These are phyloP conservation scores for Oligia fasciuncula DNA, from an alignment of 2,888 invertebrate genomes.

Conservation along the genomic window DNA sequence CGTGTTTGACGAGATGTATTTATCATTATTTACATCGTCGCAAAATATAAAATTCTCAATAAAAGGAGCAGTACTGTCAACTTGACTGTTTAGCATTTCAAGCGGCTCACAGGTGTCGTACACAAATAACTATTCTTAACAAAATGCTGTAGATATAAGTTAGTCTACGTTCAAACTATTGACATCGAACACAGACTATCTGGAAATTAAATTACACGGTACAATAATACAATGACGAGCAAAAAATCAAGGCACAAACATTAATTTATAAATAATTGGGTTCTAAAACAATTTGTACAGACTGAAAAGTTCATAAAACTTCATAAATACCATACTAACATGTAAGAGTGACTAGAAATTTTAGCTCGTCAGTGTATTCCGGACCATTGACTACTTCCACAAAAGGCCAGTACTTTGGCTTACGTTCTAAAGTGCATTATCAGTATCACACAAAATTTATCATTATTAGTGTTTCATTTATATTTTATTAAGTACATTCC, in stretches of 20 bases:
- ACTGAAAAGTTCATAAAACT: slow-evolving; percentile 58
- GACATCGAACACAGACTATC: slow-evolving; percentile 66
- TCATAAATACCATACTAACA: slow-evolving; percentile 58
- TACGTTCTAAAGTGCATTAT: slow-evolving; percentile 72
- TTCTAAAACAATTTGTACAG: slow-evolving; percentile 67
- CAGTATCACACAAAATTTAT: slow-evolving; percentile 78
- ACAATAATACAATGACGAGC: slow-evolving; percentile 65
- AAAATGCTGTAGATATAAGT: slow-evolving; percentile 73
- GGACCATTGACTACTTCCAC: slow-evolving; percentile 62
- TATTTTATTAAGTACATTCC: slow-evolving; percentile 83
- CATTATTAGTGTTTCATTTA: slow-evolving; percentile 73
- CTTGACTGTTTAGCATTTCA: slow-evolving; percentile 58
- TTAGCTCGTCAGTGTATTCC: slow-evolving; percentile 65
- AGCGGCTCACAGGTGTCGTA: slow-evolving; percentile 74
- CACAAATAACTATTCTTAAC: slow-evolving; percentile 74
- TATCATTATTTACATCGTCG: slow-evolving; percentile 77
- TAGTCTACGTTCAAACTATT: slow-evolving; percentile 68
- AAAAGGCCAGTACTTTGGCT: slow-evolving; percentile 40
- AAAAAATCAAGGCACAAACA: slow-evolving; percentile 62
- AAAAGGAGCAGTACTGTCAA: slow-evolving; percentile 67
- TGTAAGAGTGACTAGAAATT: slow-evolving; percentile 62
- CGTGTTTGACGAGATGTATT: slow-evolving; percentile 62
- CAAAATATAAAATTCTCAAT: slow-evolving; percentile 74
- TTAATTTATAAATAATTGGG: slow-evolving; percentile 61
- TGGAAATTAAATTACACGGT: slow-evolving; percentile 65